Percentiles rank a stretch among this genome's conserved stretches.
These are phyloP conservation scores for Nesidiocoris tenuis DNA, from an alignment of 2,888 invertebrate species.

Conservation along the genomic window DNA sequence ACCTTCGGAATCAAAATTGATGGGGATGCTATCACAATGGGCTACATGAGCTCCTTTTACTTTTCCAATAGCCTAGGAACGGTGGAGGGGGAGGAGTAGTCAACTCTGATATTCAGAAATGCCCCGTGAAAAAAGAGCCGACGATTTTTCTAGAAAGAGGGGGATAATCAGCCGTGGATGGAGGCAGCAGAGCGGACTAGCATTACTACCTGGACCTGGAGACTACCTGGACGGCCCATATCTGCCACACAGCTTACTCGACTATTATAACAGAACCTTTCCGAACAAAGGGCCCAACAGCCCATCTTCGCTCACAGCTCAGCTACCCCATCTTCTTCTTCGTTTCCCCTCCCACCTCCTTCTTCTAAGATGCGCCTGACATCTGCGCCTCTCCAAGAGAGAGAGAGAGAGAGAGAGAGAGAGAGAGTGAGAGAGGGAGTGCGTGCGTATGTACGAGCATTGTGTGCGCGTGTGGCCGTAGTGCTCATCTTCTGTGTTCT, in stretches of 20 bases:
- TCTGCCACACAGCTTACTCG: not conserved
- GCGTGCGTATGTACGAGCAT: too few relatives aligned
- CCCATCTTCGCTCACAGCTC: not conserved
- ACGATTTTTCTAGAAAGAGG: not conserved
- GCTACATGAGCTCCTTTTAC: not conserved
- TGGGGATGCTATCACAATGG: not conserved
- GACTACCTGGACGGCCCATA: not conserved
- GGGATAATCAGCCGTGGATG: not conserved
- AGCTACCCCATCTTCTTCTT: not conserved
- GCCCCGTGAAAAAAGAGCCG: not conserved
- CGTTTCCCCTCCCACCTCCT: not conserved
- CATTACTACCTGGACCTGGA: not conserved
- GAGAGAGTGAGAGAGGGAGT: not conserved
- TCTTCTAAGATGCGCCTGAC: not conserved
- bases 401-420: too few relatives aligned
- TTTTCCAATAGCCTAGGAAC: not conserved
- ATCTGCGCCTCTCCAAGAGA: not conserved
- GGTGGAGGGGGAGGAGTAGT: not conserved
- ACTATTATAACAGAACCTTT: conserved; percentile 1
- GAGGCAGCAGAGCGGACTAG: not conserved
- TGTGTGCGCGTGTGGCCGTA: not conserved
- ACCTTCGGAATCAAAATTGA: not conserved
- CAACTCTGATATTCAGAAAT: not conserved
- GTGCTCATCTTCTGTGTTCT: not conserved
- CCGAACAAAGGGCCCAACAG: conserved; percentile 29